Percentiles rank a stretch among this genome's conserved stretches.
phyloP scores from a whole-genome alignment of 2,797 vertebrate genomes.

The Acanthis flammea region DNA sequence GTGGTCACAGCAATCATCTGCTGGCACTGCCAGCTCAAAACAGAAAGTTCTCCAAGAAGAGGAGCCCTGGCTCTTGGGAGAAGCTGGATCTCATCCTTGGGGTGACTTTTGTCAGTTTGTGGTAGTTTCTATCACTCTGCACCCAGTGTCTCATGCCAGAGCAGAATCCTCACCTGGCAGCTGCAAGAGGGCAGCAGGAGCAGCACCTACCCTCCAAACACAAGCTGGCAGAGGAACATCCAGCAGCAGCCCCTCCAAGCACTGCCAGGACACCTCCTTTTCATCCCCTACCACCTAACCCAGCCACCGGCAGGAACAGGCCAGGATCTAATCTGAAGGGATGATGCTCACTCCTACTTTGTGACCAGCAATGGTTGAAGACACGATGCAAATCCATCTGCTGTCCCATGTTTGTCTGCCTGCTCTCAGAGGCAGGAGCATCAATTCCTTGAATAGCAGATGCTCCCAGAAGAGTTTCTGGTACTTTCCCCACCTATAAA shows the following conservation, averaged over 20 bases:
- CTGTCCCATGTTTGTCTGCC: rapidly evolving
- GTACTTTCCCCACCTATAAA: neutral
- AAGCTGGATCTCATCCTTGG: neutral
- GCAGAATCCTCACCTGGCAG: neutral
- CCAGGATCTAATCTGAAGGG: neutral
- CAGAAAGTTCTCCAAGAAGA: neutral
- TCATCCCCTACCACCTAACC: neutral
- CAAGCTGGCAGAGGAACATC: neutral
- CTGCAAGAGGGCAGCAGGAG: neutral
- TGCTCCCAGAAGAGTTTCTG: neutral
- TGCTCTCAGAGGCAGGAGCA: neutral
- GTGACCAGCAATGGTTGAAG: neutral
- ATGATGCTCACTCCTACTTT: neutral
- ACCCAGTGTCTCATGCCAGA: rapidly evolving
- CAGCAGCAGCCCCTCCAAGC: neutral
- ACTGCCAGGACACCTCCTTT: neutral
- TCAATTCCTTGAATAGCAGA: neutral
- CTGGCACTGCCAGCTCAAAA: neutral
- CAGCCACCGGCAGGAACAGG: neutral
- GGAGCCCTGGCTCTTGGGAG: neutral
- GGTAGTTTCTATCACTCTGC: neutral
- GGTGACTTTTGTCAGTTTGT: neutral
- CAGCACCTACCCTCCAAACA: neutral
- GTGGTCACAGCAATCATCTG: neutral
- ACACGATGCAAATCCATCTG: rapidly evolving